Evolutionary conservation across 2,888 invertebrate species (phyloP), one percentile per base, ranked within the genome.

Genomic region (Ennomos fuscantarius): DNA sequence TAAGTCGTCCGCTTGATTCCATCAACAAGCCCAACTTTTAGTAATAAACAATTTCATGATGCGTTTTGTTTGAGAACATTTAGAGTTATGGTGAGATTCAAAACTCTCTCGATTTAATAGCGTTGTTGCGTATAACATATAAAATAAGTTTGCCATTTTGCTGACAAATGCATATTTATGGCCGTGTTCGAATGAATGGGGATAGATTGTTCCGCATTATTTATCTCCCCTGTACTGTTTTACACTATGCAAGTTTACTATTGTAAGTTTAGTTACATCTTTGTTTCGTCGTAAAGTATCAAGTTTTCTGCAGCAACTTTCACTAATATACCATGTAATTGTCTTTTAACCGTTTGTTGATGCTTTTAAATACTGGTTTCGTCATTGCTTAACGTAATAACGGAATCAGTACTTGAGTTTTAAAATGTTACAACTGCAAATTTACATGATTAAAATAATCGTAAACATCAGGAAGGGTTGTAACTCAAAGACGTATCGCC

Each of bases 201-300:
- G 34, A 37, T 9, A 34, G 13, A 42, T 32, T 41, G 39, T 55
- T 49, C 48, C 49, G 55, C 34, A 40, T 44, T 44, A 44, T 43
- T 39, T 34, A 35, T 40, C 57, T 58, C 47, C 47, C 43, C 47
- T 49, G 34, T 36, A 42, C 47, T 36, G 46, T 51, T 51, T 55
- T 48, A 55, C 49, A 39, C 43, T 43, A 43, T 34, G 48, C 47
- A 48, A 43, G 37, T 39, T 36, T 11, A 36, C 47, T 44, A 45
- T 52, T 53, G 47, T 41, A 41, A 42, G 35, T 41, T 13, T 42
- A 37, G 40, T 47, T 47, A 13, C 47, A 34, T 37, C 42, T 53
- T 1, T 31, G 36, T 47, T 54, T 46, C 54, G 47, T 47, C 42
- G 15, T 47, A 54, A 53, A 54, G 13, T 44, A 47, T 33, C 32